Conservation (phyloP, 2,888 invertebrate species). For the Mesochorus sp. region DNA sequence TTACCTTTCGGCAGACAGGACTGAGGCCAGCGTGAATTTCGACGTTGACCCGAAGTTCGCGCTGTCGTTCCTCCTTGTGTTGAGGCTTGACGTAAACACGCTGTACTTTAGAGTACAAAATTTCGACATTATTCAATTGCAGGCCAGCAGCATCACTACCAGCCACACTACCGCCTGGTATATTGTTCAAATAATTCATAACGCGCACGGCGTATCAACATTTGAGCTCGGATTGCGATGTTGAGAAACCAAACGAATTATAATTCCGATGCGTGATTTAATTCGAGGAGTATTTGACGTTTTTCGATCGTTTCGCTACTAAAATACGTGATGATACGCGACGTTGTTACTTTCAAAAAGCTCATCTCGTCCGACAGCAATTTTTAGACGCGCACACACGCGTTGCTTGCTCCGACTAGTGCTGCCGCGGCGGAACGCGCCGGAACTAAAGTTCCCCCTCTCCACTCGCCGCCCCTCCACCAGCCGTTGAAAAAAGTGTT, state of each 20-base stretch:
- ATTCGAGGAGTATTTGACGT: constrained; percentile 51
- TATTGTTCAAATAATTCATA: constrained; percentile 79
- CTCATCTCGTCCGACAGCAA: too few relatives aligned
- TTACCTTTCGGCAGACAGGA: constrained; percentile 80
- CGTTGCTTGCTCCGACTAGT: constrained; percentile 52
- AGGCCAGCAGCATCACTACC: constrained; percentile 77
- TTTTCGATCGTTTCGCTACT: constrained; percentile 68
- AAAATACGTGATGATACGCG: constrained; percentile 61
- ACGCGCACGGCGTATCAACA: constrained; percentile 60
- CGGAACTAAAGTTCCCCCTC: constrained; percentile 37
- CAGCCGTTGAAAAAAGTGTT: constrained; percentile 35
- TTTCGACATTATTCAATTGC: constrained; percentile 80
- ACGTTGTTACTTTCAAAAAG: constrained; percentile 71
- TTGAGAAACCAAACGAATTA: not conserved
- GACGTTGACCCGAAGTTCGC: constrained; percentile 78
- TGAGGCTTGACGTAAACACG: constrained; percentile 79
- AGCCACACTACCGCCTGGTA: constrained; percentile 69
- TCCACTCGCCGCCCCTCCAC: constrained; percentile 1
- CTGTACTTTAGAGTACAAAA: constrained; percentile 79
- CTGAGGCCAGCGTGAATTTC: constrained; percentile 80
- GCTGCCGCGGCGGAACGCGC: constrained; percentile 66
- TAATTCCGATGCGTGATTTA: constrained; percentile 31
- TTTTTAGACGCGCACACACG: constrained; percentile 66
- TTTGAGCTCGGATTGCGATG: not conserved
- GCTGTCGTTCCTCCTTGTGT: constrained; percentile 79